Percentiles rank a stretch among this genome's conserved stretches.
phyloP scores from a whole-genome alignment of 2,113 vertebrate species.

The Callopanchax toddi region DNA sequence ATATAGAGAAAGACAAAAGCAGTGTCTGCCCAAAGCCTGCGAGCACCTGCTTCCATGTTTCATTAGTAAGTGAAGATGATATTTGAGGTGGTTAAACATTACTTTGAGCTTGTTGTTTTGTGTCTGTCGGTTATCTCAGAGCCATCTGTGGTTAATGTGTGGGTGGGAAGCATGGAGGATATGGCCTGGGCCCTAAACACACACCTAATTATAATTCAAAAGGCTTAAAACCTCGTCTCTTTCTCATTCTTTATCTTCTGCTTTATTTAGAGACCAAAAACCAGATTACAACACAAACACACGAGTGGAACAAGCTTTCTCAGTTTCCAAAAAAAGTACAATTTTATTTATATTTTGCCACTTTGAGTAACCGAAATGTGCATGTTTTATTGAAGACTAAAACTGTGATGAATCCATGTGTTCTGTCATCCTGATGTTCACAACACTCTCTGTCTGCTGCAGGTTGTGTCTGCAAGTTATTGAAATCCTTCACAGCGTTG shows the following conservation, averaged over 20 bases:
- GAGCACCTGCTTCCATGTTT: constrained; percentile 17
- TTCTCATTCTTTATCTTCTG: background rate
- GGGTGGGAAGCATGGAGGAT: constrained; percentile 41
- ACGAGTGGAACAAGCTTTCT: background rate
- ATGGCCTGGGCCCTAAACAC: constrained; percentile 26
- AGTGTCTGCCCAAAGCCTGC: constrained; percentile 24
- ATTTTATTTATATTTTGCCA: background rate
- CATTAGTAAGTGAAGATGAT: constrained; percentile 26
- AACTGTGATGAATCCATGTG: too few relatives aligned
- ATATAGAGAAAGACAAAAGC: background rate
- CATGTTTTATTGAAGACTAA: background rate
- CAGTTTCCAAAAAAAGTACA: background rate
- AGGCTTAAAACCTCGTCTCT: constrained; percentile 11
- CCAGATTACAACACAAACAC: background rate
- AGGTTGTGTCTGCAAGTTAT: too few relatives aligned
- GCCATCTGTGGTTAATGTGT: constrained; percentile 42
- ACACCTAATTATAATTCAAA: constrained; percentile 36
- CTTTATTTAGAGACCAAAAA: background rate
- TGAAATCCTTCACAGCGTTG: too few relatives aligned
- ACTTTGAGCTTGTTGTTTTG: constrained; percentile 26
- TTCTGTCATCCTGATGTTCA: too few relatives aligned
- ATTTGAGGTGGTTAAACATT: constrained; percentile 54
- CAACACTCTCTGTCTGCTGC: too few relatives aligned
- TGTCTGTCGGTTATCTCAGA: constrained; percentile 30
- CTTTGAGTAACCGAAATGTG: background rate